Base-by-base conservation (phyloP, 2,888 invertebrate genomes). In the Agriotes lineatus region DNA sequence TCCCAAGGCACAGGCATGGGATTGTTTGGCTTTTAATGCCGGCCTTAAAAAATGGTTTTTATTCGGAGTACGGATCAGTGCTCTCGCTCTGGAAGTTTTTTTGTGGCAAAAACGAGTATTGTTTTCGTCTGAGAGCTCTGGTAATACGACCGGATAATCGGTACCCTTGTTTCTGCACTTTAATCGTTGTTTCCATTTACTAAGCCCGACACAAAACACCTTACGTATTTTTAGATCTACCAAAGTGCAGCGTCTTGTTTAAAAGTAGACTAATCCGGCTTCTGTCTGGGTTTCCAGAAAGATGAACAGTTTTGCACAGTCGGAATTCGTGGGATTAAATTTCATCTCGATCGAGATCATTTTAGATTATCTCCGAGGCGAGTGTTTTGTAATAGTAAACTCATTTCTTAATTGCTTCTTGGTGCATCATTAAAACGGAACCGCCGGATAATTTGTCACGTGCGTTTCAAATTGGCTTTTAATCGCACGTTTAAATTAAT, bases 241-340 rank as follows among this genome's bases (percentile, higher is more conserved):
- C 33, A 50, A 60, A 61, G 61, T 61, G 61, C 52, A 52, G 18
- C 37, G 25, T 52, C 50, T 35, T 61, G 61, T 61, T 61, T 61
- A 22, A 50, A 33, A 16, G 61, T 61, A 30, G 50, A 52, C 52
- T 50, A 61, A 61, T 50, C 61, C 61, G 61, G 50, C 50, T 61
- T 61, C 19, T 16, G 20, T 30, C 33, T 61, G 37, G 25, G 19
- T 52, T 48, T 48, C 12, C 5, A 42, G 48, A 60, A 60, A 48
- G 30, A 48, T 52, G 52, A 52, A 39, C 37, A 52, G 25, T 61
- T 61, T 61, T 39, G 22, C 50, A 20, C 30, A 25, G 25, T 25
- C 7, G 25, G 25, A 25, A 25, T 25, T 25, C 3, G 25, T 5
- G 3, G 25, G 25, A 25, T 25, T 25, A 25, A 25, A 25, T 25